Evolutionary conservation across 2,113 vertebrate genomes (phyloP), one percentile per base, ranked within the genome.

Genomic region (Polypterus senegalus): DNA sequence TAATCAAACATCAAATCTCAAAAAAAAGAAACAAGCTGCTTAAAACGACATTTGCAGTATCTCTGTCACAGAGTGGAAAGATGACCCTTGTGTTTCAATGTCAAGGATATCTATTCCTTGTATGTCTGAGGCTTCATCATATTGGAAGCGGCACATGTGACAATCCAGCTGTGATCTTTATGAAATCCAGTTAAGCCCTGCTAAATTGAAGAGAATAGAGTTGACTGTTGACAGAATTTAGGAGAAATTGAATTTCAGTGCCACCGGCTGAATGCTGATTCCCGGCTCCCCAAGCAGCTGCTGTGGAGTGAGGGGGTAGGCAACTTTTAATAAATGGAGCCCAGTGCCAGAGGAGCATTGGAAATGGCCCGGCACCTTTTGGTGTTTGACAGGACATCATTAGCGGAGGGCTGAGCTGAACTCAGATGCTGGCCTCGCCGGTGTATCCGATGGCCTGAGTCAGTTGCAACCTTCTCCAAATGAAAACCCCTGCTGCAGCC

Each of bases 131-230:
- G 56, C 56, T 57, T 57, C 56, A 57, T 57, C 56, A 57, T 9
- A 57, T 9, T 9, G 56, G 27, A 43, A 27, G 5, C 4, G 56
- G 8, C 27, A 45, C 56, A 44, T 9, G 56, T 27, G n/a, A 27
- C 27, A 45, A 57, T 57, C 56, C 56, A 57, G 56, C 56, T 57
- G 56, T 57, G 56, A 57, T 57, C 56, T 27, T 7, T 57, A 45
- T 57, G 56, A 57, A 57, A 57, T 57, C 56, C 27, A 5, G 27
- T 57, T 57, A 57, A 57, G 56, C 56, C 56, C 27, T 57, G 56
- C 56, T 57, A 57, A 57, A 57, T 57, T 57, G 56, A 27, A 57
- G 56, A 44, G 56, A 57, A 57, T 57, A 57, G 56, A 57, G 9
- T 57, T 9, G 56, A 27, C 9, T 27, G 43, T 44, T 9, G 56